Percentiles rank a stretch among this genome's conserved stretches.
These are phyloP conservation scores for Diogma glabrata DNA, from an alignment of 2,888 invertebrate genomes.

Conservation along the genomic window DNA sequence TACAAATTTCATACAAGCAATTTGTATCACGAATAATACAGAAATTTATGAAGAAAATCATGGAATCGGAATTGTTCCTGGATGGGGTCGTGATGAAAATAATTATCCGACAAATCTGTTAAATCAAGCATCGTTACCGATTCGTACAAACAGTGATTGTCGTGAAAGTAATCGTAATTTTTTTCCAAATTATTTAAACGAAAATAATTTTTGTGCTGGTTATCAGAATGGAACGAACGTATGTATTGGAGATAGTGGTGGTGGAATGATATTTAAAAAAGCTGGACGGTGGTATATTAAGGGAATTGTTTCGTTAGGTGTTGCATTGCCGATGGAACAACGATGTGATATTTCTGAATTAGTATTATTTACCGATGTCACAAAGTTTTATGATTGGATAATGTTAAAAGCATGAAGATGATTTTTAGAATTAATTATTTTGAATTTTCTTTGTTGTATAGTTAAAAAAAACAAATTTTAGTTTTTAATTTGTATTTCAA, in stretches of 20 bases:
- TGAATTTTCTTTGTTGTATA: too few species aligned
- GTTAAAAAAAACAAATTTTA: too few species aligned
- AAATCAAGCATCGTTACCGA: conserved; percentile 27
- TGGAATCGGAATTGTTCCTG: conserved; percentile 15
- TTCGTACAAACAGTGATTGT: conserved; percentile 28
- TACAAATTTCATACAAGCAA: conserved; percentile 31
- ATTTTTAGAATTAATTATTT: too few species aligned
- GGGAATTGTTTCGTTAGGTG: conserved; percentile 19
- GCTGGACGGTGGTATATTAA: conserved; percentile 14
- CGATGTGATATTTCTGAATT: conserved; percentile 1
- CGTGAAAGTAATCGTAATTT: conserved; percentile 19
- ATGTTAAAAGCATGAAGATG: background rate
- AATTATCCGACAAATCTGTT: conserved; percentile 16
- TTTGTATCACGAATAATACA: conserved; percentile 29
- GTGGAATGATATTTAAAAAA: conserved; percentile 33
- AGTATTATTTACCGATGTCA: background rate
- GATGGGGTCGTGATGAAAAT: conserved; percentile 33
- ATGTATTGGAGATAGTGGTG: conserved; percentile 43
- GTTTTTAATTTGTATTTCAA: too few species aligned
- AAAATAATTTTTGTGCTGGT: background rate
- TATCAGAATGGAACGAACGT: conserved; percentile 30
- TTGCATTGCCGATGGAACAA: background rate
- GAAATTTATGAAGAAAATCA: background rate
- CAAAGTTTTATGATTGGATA: background rate
- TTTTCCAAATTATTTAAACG: background rate